phyloP scores from a whole-genome alignment of 2,888 invertebrate species.

The Orthosia incerta region DNA sequence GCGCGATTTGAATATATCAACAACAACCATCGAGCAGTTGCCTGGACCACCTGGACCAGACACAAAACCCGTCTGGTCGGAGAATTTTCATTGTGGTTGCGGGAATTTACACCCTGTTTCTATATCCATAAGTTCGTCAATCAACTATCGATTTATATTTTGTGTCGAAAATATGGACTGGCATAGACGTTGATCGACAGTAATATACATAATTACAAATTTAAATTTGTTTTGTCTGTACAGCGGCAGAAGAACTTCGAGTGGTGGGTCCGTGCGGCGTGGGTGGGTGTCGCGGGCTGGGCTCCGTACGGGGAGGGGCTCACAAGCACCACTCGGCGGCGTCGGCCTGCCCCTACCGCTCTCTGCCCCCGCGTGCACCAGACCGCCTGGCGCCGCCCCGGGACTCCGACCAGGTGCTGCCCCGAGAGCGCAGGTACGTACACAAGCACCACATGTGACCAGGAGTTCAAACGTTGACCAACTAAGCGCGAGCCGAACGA shows the following conservation, averaged over 20 bases:
- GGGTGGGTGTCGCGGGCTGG: constrained; percentile 96
- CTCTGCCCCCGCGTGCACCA: constrained; percentile 73
- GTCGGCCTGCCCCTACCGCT: constrained; percentile 94
- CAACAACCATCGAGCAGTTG: too few relatives aligned
- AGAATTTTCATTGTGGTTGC: too few relatives aligned
- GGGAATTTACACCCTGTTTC: too few relatives aligned
- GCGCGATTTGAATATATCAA: too few relatives aligned
- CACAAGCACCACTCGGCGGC: constrained; percentile 93
- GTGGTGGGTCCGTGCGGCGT: constrained; percentile 94
- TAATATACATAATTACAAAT: neutral
- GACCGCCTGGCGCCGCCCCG: constrained; percentile 69
- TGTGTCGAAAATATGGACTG: neutral
- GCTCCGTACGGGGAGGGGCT: constrained; percentile 95
- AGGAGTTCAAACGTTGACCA: too few relatives aligned
- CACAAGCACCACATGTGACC: neutral
- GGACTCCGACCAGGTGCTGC: constrained; percentile 85
- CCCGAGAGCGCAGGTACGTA: constrained; percentile 84
- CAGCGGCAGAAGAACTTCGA: constrained; percentile 92
- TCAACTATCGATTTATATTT: neutral
- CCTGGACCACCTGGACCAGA: too few relatives aligned
- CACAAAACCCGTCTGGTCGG: too few relatives aligned
- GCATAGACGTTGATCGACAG: neutral
- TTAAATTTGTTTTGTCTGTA: neutral
- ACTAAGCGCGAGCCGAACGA: too few relatives aligned
- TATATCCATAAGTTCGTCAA: neutral